Evolutionary conservation across 2,797 vertebrate species (phyloP).

Genomic region (Hippoglossus hippoglossus): DNA sequence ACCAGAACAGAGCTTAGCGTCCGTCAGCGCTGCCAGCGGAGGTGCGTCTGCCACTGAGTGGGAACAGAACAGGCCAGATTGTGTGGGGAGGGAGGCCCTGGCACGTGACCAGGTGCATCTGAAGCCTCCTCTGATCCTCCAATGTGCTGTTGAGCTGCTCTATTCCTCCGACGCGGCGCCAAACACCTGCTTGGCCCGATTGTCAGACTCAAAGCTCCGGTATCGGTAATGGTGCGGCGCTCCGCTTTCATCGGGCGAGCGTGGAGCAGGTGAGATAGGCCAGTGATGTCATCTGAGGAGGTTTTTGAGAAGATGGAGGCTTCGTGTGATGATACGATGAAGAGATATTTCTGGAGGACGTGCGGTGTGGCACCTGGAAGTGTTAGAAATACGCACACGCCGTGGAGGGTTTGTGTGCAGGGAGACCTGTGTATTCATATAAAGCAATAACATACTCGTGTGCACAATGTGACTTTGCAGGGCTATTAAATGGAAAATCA

Average conservation of each 20-base stretch:
- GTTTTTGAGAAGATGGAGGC: slow-evolving; percentile 29
- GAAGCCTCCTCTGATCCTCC: slow-evolving; percentile 79
- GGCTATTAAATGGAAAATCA: slow-evolving; percentile 9
- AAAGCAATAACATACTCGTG: neutral
- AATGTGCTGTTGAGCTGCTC: slow-evolving; percentile 72
- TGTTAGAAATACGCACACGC: neutral
- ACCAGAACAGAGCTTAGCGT: slow-evolving; percentile 76
- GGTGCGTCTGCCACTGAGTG: slow-evolving; percentile 79
- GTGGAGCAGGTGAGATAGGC: slow-evolving; percentile 26
- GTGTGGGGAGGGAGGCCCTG: slow-evolving; percentile 74
- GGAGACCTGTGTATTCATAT: neutral
- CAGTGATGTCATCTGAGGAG: slow-evolving; percentile 40
- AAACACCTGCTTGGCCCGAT: slow-evolving; percentile 79
- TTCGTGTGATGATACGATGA: slow-evolving; percentile 21
- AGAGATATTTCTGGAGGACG: neutral
- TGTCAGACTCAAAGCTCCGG: slow-evolving; percentile 61
- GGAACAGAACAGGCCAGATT: slow-evolving; percentile 84
- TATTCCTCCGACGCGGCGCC: slow-evolving; percentile 67
- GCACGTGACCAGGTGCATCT: slow-evolving; percentile 78
- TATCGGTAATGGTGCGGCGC: slow-evolving; percentile 56
- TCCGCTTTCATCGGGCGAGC: slow-evolving; percentile 59
- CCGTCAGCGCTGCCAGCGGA: slow-evolving; percentile 75
- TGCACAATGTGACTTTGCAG: neutral
- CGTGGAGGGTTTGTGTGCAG: neutral
- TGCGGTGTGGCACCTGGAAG: neutral